phyloP scores from a whole-genome alignment of 2,797 vertebrate genomes.

The Poecilia picta region DNA sequence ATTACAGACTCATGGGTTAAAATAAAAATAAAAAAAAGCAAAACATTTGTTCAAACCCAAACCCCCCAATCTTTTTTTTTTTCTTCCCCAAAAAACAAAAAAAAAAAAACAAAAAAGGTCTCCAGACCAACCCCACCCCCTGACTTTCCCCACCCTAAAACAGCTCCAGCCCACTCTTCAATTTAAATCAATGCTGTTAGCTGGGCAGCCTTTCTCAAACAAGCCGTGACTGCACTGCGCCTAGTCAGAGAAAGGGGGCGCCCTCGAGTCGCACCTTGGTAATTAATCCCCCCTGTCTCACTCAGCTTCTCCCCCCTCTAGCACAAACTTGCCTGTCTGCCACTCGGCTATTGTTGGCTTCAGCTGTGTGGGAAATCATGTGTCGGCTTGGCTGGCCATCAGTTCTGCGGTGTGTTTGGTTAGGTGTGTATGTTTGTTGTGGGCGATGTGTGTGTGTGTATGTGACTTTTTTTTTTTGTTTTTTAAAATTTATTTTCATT shows the following conservation, averaged over 20 bases:
- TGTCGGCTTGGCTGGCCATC: conserved; percentile 63
- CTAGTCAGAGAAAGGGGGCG: conserved; percentile 69
- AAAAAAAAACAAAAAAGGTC: conserved; percentile 40
- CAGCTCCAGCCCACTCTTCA: conserved; percentile 75
- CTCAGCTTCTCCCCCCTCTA: conserved; percentile 61
- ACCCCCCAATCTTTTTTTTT: conserved; percentile 45
- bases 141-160: conserved; percentile 64
- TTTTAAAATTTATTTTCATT: background rate
- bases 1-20: conserved; percentile 89
- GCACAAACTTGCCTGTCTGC: conserved; percentile 64
- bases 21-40: conserved; percentile 82
- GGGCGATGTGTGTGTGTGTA: background rate
- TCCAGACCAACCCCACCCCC: conserved; percentile 72
- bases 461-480: background rate
- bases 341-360: conserved; percentile 69
- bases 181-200: conserved; percentile 68
- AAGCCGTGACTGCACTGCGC: conserved; percentile 78
- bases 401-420: conserved; percentile 58
- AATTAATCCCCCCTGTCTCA: conserved; percentile 58
- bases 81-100: conserved; percentile 8
- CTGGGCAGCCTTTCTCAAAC: conserved; percentile 69
- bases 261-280: conserved; percentile 55
- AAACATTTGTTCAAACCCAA: conserved; percentile 78
- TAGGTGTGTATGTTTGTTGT: conserved; percentile 43
- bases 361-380: conserved; percentile 76